These are phyloP conservation scores for Orycteropus afer DNA, from an alignment of 2,113 vertebrate genomes.

Conservation along the genomic window DNA sequence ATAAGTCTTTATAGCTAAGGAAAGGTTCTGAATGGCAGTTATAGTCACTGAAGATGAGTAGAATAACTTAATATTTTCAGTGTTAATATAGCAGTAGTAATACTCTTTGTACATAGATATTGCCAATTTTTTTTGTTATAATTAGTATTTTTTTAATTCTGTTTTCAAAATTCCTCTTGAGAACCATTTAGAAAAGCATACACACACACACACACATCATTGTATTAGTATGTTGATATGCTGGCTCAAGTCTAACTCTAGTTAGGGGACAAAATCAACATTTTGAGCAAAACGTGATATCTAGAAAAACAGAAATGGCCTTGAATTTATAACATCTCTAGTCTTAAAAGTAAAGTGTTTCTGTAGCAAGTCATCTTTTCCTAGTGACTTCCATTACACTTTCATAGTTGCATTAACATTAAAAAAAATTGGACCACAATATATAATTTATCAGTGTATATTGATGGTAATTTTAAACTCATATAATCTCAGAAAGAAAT, in stretches of 20 bases:
- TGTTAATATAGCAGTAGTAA: background rate
- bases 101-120: constrained; percentile 35
- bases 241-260: constrained; percentile 5
- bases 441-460: background rate
- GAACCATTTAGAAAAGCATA: constrained; percentile 29
- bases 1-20: constrained; percentile 12
- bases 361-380: constrained; percentile 34
- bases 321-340: constrained; percentile 47
- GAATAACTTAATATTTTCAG: background rate
- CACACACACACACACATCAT: background rate
- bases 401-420: constrained; percentile 1
- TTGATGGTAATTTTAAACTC: constrained; percentile 11
- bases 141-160: background rate
- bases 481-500: constrained; percentile 13
- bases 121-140: constrained; percentile 8
- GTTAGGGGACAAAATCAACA: background rate
- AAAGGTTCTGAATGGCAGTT: background rate
- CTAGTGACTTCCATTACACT: background rate
- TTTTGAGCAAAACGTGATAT: background rate
- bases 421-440: background rate
- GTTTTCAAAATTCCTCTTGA: too few species aligned
- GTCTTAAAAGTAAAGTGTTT: constrained; percentile 42
- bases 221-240: background rate
- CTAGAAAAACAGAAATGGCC: background rate
- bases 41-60: background rate